Evolutionary conservation across 2,888 invertebrate species (phyloP).

Genomic region (Scaptomyza flava): DNA sequence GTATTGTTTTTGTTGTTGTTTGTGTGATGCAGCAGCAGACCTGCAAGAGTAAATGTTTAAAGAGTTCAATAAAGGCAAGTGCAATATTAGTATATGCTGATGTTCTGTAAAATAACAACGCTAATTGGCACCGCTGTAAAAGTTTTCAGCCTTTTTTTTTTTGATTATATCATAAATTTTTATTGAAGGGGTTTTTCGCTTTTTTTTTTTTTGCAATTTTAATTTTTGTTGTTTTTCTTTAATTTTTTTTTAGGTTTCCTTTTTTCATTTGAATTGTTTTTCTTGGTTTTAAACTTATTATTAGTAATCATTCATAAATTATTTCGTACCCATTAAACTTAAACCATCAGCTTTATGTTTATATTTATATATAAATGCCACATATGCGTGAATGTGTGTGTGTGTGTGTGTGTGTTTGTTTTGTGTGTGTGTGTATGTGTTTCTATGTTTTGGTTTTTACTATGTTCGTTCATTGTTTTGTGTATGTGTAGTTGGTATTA

Average conservation of each 20-base stretch:
- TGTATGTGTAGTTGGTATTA: conserved; percentile 15
- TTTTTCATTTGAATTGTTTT: conserved; percentile 49
- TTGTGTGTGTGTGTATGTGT: conserved; percentile 27
- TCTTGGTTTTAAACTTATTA: conserved; percentile 53
- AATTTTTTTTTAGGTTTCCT: conserved; percentile 17
- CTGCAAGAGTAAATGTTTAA: conserved; percentile 58
- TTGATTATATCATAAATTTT: conserved; percentile 82
- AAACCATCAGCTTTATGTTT: conserved; percentile 74
- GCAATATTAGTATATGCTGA: conserved; percentile 1
- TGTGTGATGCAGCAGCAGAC: conserved; percentile 78
- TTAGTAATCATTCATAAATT: conserved; percentile 77
- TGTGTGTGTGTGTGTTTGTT: conserved; percentile 29
- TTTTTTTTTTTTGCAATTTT: conserved; percentile 56
- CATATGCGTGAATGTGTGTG: conserved; percentile 55
- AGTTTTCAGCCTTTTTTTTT: conserved; percentile 42
- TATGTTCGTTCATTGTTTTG: conserved; percentile 19
- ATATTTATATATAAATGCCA: conserved; percentile 70
- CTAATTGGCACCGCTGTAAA: conserved; percentile 3
- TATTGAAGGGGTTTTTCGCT: conserved; percentile 80
- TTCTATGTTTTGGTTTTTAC: conserved; percentile 17
- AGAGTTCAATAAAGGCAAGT: conserved; percentile 9
- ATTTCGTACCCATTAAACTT: conserved; percentile 76
- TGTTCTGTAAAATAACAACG: conserved; percentile 4
- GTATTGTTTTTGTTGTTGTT: conserved; percentile 55
- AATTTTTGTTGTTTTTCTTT: conserved; percentile 48